These are phyloP conservation scores for Rhadina sibilatrix DNA, from an alignment of 2,113 vertebrate genomes.

Conservation along the genomic window DNA sequence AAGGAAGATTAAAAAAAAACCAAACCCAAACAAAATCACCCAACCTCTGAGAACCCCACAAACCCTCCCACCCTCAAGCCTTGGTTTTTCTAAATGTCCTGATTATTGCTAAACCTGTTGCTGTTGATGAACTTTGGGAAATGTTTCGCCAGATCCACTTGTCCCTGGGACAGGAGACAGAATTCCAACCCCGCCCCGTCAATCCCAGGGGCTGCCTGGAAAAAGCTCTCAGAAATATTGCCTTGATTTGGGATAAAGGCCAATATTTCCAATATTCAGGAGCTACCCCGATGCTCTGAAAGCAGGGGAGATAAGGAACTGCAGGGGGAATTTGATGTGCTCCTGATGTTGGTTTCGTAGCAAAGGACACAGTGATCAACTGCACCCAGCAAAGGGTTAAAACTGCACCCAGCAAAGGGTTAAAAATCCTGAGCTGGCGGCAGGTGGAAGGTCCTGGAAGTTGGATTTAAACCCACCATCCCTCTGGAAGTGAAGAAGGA, in stretches of 20 bases:
- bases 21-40: too few species aligned
- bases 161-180: not conserved
- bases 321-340: not conserved
- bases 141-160: not conserved
- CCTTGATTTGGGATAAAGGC: not conserved
- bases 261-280: not conserved
- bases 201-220: not conserved
- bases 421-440: not conserved
- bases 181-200: not conserved
- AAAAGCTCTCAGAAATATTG: not conserved
- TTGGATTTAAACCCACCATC: not conserved
- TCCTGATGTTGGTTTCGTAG: not conserved
- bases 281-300: not conserved
- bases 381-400: not conserved
- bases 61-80: not conserved
- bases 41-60: not conserved
- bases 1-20: not conserved
- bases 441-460: not conserved
- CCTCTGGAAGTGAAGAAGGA: not conserved
- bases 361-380: not conserved
- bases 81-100: not conserved
- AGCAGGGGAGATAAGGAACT: not conserved
- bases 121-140: not conserved
- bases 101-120: not conserved
- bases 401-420: not conserved